These are phyloP conservation scores for Erythrolamprus reginae DNA, from an alignment of 2,113 vertebrate species.

Conservation along the genomic window DNA sequence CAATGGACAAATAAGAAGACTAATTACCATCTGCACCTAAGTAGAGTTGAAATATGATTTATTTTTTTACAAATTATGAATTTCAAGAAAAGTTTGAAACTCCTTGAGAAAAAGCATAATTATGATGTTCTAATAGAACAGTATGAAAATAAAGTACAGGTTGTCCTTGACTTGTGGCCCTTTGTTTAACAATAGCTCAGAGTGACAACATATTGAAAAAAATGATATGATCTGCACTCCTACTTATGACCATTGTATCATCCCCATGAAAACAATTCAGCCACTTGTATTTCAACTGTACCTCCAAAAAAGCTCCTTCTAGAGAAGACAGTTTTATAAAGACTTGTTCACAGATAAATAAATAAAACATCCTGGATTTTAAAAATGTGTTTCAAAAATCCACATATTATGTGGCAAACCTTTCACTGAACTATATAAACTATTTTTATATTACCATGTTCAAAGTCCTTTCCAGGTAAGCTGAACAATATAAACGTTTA, in stretches of 20 bases:
- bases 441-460: not conserved
- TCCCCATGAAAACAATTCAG: not conserved
- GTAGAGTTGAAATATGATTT: not conserved
- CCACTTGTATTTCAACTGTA: not conserved
- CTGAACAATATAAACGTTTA: not conserved
- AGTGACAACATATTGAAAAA: not conserved
- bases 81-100: not conserved
- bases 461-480: not conserved
- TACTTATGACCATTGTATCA: not conserved
- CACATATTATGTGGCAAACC: not conserved
- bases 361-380: not conserved
- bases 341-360: not conserved
- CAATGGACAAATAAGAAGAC: not conserved
- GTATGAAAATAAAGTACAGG: not conserved
- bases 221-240: not conserved
- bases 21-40: not conserved
- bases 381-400: not conserved
- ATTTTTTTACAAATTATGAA: not conserved
- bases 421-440: not conserved
- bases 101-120: not conserved
- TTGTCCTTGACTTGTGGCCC: not conserved
- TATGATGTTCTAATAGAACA: not conserved
- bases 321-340: not conserved
- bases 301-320: not conserved
- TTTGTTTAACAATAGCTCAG: not conserved